These are phyloP conservation scores for Gryllus longicercus DNA, from an alignment of 2,888 invertebrate genomes.

Conservation along the genomic window DNA sequence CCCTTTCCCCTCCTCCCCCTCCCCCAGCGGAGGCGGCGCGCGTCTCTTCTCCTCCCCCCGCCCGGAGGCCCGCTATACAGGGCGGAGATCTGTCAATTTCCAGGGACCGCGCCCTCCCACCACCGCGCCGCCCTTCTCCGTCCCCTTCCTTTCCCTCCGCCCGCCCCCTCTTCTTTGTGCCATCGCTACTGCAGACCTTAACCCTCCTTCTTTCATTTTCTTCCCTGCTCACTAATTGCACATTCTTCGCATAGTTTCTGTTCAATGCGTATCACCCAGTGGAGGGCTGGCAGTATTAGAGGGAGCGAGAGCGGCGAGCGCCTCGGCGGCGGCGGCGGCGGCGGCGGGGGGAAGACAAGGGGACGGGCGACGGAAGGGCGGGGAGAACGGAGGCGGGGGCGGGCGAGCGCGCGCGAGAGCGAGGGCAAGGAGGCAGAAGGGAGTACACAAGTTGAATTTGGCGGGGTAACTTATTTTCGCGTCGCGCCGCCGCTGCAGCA, in stretches of 20 bases:
- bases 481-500: slow-evolving; percentile 22
- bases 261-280: slow-evolving; percentile 38
- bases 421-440: slow-evolving; percentile 19
- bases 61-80: slow-evolving; percentile 18
- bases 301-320: not conserved
- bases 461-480: slow-evolving; percentile 30
- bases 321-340: not conserved
- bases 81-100: slow-evolving; percentile 36
- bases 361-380: slow-evolving; percentile 19
- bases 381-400: not conserved
- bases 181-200: slow-evolving; percentile 44
- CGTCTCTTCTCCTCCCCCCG: not conserved
- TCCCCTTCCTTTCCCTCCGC: slow-evolving; percentile 22
- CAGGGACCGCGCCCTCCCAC: not conserved
- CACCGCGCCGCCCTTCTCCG: not conserved
- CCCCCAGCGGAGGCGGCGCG: not conserved
- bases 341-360: not conserved
- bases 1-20: not conserved
- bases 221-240: slow-evolving; percentile 87
- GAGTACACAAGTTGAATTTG: slow-evolving; percentile 23
- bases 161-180: slow-evolving; percentile 34
- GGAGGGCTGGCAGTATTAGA: slow-evolving; percentile 32
- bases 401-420: slow-evolving; percentile 22
- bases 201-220: slow-evolving; percentile 66
- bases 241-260: slow-evolving; percentile 95